A percentile compares a stretch with the other conserved stretches of the same genome.
These are phyloP conservation scores for Lampropteryx suffumata DNA, from an alignment of 2,888 invertebrate species.

Conservation along the genomic window DNA sequence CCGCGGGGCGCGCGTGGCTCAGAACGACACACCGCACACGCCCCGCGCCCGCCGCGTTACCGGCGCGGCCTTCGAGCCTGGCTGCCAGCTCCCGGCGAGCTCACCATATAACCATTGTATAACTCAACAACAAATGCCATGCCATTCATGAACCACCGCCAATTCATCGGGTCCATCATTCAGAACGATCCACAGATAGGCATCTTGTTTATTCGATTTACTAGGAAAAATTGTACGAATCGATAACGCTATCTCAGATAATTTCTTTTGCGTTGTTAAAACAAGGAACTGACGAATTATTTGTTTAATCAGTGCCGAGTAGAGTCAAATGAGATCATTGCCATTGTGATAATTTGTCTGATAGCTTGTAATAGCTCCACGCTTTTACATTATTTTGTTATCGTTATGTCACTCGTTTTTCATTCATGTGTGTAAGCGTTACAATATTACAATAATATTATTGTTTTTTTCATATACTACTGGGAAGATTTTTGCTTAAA, in stretches of 20 bases:
- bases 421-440: conserved; percentile 37
- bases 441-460: conserved; percentile 31
- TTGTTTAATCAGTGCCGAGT: conserved; percentile 59
- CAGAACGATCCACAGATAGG: conserved; percentile 6
- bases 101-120: conserved; percentile 58
- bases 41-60: conserved; percentile 64
- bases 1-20: conserved; percentile 73
- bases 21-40: conserved; percentile 63
- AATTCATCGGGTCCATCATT: conserved; percentile 36
- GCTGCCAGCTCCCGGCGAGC: conserved; percentile 10
- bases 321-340: conserved; percentile 70
- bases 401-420: conserved; percentile 42
- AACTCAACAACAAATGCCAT: conserved; percentile 59
- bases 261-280: conserved; percentile 69
- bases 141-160: conserved; percentile 70
- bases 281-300: conserved; percentile 64
- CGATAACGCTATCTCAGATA: conserved; percentile 61
- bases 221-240: conserved; percentile 35
- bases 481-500: conserved; percentile 13
- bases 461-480: conserved; percentile 26
- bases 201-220: conserved; percentile 44
- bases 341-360: conserved; percentile 64
- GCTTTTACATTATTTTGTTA: conserved; percentile 42
- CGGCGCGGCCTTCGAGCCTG: conserved; percentile 35
- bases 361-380: conserved; percentile 45